Evolutionary conservation across 1,140 invertebrate species (phyloP).

Genomic region (Drosophila rufa): DNA sequence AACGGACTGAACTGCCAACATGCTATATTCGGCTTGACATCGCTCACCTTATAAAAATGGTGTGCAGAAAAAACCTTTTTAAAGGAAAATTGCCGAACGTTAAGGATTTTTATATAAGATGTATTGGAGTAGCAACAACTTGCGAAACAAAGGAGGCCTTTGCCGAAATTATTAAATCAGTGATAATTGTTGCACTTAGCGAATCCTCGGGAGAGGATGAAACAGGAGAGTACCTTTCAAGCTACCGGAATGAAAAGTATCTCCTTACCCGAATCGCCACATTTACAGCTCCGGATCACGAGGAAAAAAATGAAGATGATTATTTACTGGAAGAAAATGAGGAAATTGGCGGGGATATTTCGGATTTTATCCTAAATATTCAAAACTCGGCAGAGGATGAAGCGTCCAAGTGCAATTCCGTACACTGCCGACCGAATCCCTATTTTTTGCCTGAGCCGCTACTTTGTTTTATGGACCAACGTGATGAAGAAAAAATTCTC

Average conservation of each 20-base stretch:
- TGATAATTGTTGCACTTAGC: conserved; percentile 6
- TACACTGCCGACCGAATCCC: not conserved
- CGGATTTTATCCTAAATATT: not conserved
- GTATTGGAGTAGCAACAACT: conserved; percentile 1
- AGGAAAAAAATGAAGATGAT: too few species aligned
- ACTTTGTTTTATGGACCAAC: not conserved
- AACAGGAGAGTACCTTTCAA: not conserved
- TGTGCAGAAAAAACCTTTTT: not conserved
- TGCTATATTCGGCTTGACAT: conserved; percentile 7
- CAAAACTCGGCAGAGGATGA: not conserved
- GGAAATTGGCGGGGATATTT: not conserved
- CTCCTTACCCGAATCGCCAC: not conserved
- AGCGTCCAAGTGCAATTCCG: not conserved
- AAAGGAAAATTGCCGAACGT: not conserved
- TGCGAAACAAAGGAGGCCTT: not conserved
- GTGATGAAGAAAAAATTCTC: not conserved
- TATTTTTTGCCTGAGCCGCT: conserved; percentile 1
- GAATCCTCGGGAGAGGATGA: not conserved
- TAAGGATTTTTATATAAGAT: conserved; percentile 1
- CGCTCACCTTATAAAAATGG: conserved; percentile 6
- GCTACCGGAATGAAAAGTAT: not conserved
- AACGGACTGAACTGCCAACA: not conserved
- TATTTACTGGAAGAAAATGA: not conserved
- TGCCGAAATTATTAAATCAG: not conserved
- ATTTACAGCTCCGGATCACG: not conserved